Evolutionary conservation across 2,113 vertebrate genomes (phyloP).

Genomic region (Piprites chloris): DNA sequence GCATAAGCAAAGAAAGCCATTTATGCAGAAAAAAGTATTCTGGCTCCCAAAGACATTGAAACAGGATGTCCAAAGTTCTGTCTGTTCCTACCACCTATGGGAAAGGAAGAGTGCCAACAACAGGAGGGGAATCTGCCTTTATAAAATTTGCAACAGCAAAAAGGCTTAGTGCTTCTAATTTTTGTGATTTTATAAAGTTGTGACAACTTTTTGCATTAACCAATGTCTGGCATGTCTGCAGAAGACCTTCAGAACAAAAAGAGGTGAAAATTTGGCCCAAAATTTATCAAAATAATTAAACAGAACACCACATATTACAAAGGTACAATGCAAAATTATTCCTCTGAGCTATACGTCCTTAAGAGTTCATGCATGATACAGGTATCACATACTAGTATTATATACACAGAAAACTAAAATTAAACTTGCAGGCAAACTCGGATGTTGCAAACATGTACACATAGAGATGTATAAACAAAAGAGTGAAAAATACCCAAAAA

Average conservation of each 20-base stretch:
- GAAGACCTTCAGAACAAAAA: not conserved
- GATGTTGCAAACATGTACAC: not conserved
- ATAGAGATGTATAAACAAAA: not conserved
- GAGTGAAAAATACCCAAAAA: not conserved
- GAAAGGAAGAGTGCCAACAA: not conserved
- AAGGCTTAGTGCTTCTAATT: not conserved
- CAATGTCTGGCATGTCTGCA: not conserved
- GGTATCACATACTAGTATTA: not conserved
- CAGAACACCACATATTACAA: not conserved
- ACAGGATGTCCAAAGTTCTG: slow-evolving; percentile 30
- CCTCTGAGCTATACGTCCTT: not conserved
- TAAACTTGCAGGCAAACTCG: not conserved
- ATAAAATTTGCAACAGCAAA: not conserved
- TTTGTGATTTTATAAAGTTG: not conserved
- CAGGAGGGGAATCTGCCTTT: not conserved
- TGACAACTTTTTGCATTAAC: not conserved
- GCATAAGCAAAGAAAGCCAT: not conserved
- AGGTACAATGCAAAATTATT: not conserved
- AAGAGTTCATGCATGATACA: not conserved
- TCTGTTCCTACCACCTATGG: slow-evolving; percentile 13
- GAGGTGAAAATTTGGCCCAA: not conserved
- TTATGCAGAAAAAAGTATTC: not conserved
- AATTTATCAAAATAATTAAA: not conserved
- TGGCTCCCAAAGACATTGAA: not conserved
- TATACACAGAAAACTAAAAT: not conserved